Conservation (phyloP, 2,113 vertebrate species). For the Parus major region DNA sequence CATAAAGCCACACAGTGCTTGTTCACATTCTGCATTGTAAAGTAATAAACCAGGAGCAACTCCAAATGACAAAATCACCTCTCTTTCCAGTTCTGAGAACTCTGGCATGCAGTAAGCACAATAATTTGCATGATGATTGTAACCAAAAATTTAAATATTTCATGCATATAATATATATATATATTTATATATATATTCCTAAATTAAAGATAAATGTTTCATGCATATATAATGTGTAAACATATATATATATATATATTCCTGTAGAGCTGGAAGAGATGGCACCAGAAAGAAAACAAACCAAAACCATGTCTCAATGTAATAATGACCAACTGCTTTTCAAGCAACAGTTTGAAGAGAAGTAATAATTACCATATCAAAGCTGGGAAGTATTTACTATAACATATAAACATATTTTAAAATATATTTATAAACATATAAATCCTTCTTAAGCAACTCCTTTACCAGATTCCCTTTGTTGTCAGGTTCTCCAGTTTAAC, state of each 20-base stretch:
- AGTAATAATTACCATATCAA: background rate
- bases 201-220: background rate
- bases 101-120: background rate
- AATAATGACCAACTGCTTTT: background rate
- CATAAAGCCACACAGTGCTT: background rate
- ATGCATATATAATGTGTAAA: background rate
- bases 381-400: background rate
- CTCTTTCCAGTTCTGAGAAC: background rate
- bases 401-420: background rate
- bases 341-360: background rate
- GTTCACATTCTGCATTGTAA: background rate
- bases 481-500: background rate
- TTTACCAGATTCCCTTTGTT: background rate
- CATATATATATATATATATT: background rate
- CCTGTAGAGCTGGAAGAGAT: background rate
- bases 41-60: background rate
- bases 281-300: background rate
- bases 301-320: fast-evolving
- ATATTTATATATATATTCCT: too few relatives aligned
- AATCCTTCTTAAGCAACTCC: background rate
- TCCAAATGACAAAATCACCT: background rate
- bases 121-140: background rate
- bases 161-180: background rate
- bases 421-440: background rate
- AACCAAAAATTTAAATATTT: background rate